Conservation (phyloP, 2,888 invertebrate genomes). For the Zaprionus bogoriensis region DNA sequence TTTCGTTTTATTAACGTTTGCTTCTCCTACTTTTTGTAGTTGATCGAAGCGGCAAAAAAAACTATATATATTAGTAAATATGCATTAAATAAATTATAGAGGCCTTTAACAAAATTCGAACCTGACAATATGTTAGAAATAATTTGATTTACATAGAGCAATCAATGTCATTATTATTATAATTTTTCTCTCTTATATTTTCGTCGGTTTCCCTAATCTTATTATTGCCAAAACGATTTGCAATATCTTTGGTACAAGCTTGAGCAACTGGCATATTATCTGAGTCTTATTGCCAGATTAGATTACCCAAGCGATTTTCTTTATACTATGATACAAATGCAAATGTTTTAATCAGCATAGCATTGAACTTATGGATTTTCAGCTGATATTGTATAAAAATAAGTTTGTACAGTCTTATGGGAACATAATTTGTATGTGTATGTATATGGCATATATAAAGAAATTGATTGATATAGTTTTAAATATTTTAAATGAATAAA, state of each 20-base stretch:
- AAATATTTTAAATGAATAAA: too few relatives aligned
- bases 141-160: too few relatives aligned
- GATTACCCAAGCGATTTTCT: neutral
- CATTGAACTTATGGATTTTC: neutral
- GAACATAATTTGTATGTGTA: neutral
- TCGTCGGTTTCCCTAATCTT: too few relatives aligned
- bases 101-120: too few relatives aligned
- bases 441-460: neutral
- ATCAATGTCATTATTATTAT: too few relatives aligned
- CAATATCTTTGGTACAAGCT: too few relatives aligned
- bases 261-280: neutral
- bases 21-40: neutral
- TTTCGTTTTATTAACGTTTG: slow-evolving; percentile 17
- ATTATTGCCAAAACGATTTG: too few relatives aligned
- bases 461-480: too few relatives aligned
- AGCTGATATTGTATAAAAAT: neutral
- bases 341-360: neutral
- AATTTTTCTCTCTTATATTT: too few relatives aligned
- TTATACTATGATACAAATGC: neutral
- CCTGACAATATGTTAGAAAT: too few relatives aligned
- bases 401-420: neutral
- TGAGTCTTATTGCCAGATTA: neutral
- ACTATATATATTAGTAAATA: too few relatives aligned
- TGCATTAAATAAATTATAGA: neutral
- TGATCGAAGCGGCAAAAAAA: too few relatives aligned